These are phyloP conservation scores for Nyctereutes procyonoides DNA, from an alignment of 2,113 vertebrate genomes.

Conservation along the genomic window DNA sequence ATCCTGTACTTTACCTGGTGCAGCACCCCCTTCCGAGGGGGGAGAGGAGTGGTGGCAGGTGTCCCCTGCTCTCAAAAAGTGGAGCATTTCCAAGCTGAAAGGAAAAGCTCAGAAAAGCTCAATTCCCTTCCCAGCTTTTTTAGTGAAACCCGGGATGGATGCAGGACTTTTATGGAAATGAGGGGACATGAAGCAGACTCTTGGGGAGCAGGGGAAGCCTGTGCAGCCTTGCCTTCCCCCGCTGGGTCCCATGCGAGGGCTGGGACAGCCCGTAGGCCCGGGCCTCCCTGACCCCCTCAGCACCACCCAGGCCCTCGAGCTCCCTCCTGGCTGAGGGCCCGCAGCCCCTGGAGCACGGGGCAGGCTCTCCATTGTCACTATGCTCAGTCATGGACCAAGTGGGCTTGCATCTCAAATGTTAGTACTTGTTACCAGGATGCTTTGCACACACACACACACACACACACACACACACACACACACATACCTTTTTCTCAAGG, in stretches of 20 bases:
- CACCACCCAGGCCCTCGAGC: neutral
- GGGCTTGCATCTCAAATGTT: neutral
- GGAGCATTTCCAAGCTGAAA: neutral
- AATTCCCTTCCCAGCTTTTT: neutral
- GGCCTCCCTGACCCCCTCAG: neutral
- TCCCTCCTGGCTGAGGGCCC: neutral
- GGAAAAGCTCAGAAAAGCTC: neutral
- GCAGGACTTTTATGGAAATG: neutral
- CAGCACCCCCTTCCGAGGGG: neutral
- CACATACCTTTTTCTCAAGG: neutral
- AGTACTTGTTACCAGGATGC: neutral
- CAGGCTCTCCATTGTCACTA: neutral
- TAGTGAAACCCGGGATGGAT: neutral
- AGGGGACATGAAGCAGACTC: neutral
- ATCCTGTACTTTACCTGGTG: neutral
- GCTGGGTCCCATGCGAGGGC: accelerated
- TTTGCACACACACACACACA: neutral
- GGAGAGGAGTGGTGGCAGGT: accelerated
- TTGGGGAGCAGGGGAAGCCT: neutral
- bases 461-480: too few species aligned
- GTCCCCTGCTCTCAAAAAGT: neutral
- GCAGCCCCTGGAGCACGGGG: neutral
- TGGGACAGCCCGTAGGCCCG: neutral
- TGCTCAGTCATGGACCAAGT: neutral
- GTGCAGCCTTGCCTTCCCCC: neutral